Evolutionary conservation across 2,888 invertebrate genomes (phyloP).

Genomic region (Drosophila rubida): DNA sequence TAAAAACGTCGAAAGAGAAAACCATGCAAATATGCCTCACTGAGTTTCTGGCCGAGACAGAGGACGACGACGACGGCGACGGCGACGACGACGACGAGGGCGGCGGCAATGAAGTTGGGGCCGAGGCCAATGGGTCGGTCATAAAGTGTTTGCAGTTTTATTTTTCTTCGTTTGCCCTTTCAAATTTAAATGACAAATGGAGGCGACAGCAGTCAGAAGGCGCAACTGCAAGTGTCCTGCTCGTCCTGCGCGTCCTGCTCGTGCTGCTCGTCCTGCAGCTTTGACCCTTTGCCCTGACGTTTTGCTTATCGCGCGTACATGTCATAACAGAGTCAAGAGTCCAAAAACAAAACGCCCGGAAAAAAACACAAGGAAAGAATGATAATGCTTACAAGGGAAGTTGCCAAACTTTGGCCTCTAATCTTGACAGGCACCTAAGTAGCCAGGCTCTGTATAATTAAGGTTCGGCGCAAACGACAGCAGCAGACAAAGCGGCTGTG

Average conservation of each 20-base stretch:
- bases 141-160: constrained; percentile 59
- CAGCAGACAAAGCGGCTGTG: background rate
- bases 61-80: constrained; percentile 2
- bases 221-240: constrained; percentile 28
- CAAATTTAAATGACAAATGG: constrained; percentile 76
- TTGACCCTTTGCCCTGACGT: constrained; percentile 74
- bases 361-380: constrained; percentile 1
- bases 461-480: constrained; percentile 33
- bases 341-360: constrained; percentile 6
- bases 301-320: constrained; percentile 73
- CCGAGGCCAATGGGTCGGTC: constrained; percentile 27
- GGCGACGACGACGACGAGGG: background rate
- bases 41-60: constrained; percentile 31
- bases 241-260: too few species aligned
- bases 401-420: constrained; percentile 56
- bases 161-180: constrained; percentile 58
- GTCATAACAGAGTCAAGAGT: constrained; percentile 65
- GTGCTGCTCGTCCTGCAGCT: constrained; percentile 48
- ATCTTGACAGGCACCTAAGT: constrained; percentile 64
- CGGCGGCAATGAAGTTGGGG: constrained; percentile 5
- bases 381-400: constrained; percentile 35
- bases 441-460: constrained; percentile 56
- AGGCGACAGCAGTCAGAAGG: constrained; percentile 51
- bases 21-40: constrained; percentile 61
- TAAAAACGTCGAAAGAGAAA: constrained; percentile 29